Evolutionary conservation across 2,888 invertebrate genomes (phyloP), one percentile per base, ranked within the genome.

Genomic region (Rhabditoides inermis): DNA sequence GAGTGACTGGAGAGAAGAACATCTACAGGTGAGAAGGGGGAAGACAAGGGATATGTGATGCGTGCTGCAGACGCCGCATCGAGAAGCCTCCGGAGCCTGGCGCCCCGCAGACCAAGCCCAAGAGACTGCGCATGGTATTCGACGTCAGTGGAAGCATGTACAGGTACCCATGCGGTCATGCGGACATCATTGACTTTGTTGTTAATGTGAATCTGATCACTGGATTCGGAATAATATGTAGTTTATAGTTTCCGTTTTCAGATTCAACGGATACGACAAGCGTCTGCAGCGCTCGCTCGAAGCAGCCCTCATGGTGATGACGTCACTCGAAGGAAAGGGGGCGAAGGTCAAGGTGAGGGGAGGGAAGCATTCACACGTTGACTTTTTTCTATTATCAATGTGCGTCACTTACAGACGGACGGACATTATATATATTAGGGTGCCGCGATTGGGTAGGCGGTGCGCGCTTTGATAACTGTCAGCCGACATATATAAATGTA

Each of bases 71-170:
- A 39, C 51, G 68, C 18, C 63, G 75, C 6, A 53, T 69, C n/a
- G 73, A 73, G 23, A 64, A 64, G 39, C 57, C 61, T 5, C 75
- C 76, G 0, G 76, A 76, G 39, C 71, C 76, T 12, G 92, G 91
- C 44, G 82, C 88, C 22, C 87, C 88, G 0, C 88, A 88, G 59
- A 83, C 86, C 60, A 87, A 86, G 72, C 90, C 94, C 2, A 95
- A 94, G 78, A 81, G 88, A 3, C 42, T 73, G 15, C 51, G 62
- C 27, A 45, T 73, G 2, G 61, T 60, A 28, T 58, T 89, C 0
- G 95, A 95, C 78, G 90, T 92, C 0, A 91, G 90, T 2, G 94
- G 92, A 2, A 90, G 90, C 63, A 94, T 94, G 92, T 94, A 94
- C 76, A 84, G n/a, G n/a, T n/a, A n/a, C n/a, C n/a, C n/a, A n/a